phyloP scores from a whole-genome alignment of 2,888 invertebrate species.

The Zygogramma bicolorata region DNA sequence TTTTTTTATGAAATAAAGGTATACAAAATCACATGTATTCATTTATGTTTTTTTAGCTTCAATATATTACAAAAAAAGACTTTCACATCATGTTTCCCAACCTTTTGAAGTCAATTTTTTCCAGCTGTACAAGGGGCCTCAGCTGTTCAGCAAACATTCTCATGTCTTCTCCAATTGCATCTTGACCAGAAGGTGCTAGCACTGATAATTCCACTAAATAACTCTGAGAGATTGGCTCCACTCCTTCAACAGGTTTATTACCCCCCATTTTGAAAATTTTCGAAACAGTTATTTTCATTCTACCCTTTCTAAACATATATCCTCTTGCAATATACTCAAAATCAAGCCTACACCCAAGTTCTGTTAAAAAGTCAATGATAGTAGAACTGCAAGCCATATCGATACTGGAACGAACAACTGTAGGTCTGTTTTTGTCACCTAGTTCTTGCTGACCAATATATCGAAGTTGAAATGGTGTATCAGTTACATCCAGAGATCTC shows the following conservation, averaged over 20 bases:
- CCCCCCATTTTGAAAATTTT: conserved; percentile 87
- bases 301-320: conserved; percentile 94
- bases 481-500: conserved; percentile 84
- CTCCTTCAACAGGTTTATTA: conserved; percentile 73
- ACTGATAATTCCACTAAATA: conserved; percentile 94
- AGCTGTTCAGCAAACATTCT: conserved; percentile 94
- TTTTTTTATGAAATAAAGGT: too few relatives aligned
- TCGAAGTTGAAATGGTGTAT: conserved; percentile 89
- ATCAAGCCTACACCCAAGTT: conserved; percentile 90
- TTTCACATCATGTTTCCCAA: conserved; percentile 64
- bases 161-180: conserved; percentile 96
- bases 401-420: conserved; percentile 90
- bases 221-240: conserved; percentile 88
- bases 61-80: background rate
- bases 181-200: conserved; percentile 90
- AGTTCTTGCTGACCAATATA: conserved; percentile 94
- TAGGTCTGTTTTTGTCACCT: conserved; percentile 89
- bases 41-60: background rate
- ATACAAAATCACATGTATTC: background rate
- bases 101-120: conserved; percentile 92
- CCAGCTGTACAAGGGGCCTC: conserved; percentile 89
- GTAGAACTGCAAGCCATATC: conserved; percentile 93
- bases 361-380: conserved; percentile 90
- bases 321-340: conserved; percentile 94
- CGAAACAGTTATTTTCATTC: conserved; percentile 97